A percentile compares a stretch with the other conserved stretches of the same genome.
These are phyloP conservation scores for Macrochelys suwanniensis DNA, from an alignment of 2,797 vertebrate genomes.

Conservation along the genomic window DNA sequence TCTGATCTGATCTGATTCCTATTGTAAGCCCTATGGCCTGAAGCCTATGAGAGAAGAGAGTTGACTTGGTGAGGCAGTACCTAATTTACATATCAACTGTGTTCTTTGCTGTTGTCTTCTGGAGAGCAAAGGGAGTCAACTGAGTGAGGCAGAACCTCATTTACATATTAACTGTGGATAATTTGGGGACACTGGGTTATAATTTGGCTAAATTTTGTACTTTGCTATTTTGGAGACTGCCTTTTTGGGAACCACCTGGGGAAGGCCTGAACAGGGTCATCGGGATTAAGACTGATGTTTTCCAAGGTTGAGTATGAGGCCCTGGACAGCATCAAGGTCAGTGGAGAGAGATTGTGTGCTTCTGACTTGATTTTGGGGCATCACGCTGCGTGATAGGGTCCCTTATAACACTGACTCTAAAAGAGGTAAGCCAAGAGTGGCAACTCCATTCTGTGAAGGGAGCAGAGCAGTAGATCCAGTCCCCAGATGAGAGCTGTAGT, in stretches of 20 bases:
- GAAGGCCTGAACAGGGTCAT: neutral
- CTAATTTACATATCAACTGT: neutral
- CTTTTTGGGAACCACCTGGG: neutral
- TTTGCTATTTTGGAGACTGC: neutral
- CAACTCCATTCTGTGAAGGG: neutral
- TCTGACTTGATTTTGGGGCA: neutral
- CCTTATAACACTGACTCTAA: neutral
- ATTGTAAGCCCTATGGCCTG: neutral
- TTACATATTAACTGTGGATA: neutral
- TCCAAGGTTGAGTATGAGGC: neutral
- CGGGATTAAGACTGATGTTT: neutral
- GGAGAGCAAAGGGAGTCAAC: neutral
- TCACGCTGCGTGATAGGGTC: neutral
- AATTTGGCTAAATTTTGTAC: neutral
- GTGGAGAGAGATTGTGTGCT: neutral
- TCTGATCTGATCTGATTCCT: constrained; percentile 51
- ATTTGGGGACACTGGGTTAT: neutral
- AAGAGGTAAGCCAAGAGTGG: neutral
- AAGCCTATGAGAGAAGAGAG: neutral
- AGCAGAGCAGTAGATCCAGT: neutral
- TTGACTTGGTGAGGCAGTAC: too few relatives aligned
- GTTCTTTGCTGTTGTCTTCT: neutral
- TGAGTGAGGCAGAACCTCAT: neutral
- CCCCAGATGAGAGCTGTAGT: neutral
- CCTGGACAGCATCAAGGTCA: neutral